Evolutionary conservation across 37 sponge, comb jelly and placozoan species (phyloP).

Genomic region (Ephydatia muelleri): DNA sequence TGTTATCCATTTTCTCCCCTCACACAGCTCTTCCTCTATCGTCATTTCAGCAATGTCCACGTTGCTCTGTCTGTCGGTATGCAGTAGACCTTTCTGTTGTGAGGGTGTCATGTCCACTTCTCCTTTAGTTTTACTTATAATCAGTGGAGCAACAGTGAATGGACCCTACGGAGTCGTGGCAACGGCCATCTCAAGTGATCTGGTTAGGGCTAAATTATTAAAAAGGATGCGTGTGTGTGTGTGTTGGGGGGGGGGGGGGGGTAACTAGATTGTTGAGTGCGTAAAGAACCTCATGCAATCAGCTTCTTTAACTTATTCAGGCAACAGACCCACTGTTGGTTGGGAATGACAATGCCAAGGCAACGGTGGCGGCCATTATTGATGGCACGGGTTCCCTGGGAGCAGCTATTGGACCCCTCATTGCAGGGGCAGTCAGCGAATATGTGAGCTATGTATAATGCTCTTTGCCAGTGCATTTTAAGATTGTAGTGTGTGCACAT

Average conservation of each 20-base stretch:
- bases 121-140: conserved; percentile 47
- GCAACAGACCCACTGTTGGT: conserved; percentile 68
- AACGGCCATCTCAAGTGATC: conserved; percentile 86
- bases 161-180: conserved; percentile 90
- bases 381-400: conserved; percentile 85
- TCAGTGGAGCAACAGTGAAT: conserved; percentile 73
- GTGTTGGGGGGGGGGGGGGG: neutral
- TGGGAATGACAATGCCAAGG: conserved; percentile 78
- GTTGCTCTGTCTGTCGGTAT: conserved; percentile 21
- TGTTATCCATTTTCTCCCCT: neutral
- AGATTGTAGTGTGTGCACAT: neutral
- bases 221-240: neutral
- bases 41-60: conserved; percentile 2
- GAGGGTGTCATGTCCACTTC: neutral
- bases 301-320: conserved; percentile 14
- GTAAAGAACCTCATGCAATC: neutral
- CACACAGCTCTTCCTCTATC: conserved; percentile 30
- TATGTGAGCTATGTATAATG: conserved; percentile 3
- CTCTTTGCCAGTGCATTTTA: neutral
- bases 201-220: conserved; percentile 30
- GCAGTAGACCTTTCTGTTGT: neutral
- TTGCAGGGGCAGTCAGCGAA: conserved; percentile 33
- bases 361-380: conserved; percentile 88
- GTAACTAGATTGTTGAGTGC: no score
- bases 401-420: conserved; percentile 73